Base-by-base conservation (phyloP, 92 coral and sea anemone genomes). In the Blastomussa wellsi region DNA sequence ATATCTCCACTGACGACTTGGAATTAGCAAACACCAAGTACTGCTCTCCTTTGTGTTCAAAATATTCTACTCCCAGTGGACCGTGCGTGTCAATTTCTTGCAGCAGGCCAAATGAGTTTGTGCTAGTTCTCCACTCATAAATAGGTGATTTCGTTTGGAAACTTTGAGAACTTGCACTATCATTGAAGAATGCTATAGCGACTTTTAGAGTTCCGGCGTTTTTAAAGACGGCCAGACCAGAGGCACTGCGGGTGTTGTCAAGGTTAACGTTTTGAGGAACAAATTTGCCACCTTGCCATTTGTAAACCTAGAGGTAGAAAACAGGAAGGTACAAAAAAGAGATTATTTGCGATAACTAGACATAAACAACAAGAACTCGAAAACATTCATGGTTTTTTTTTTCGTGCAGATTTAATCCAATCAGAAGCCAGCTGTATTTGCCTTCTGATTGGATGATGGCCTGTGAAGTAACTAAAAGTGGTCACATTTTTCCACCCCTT, bases 1-100 rank as follows among this genome's bases (percentile, higher is more conserved):
- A 90, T 13, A 96, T 78, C 14, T 86, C 83, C 36, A 91, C 89
- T 3, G 86, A 76, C 1, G 94, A 85, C 42, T 84, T 89, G 42
- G 97, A 86, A 86, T 97, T 97, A 0, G 93, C 95, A 76, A 95
- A 94, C 85, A 97, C 89, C 75, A 97, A 86, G 39, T 85, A 95
- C 53, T 93, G 95, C 28, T 88, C 81, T 13, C 94, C 97, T 74
- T 80, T 79, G 24, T 87, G 79, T 78, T 77, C 66, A 78, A 97
- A 97, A 88, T 94, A 81, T 76, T 97, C 95, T 31, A 97, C 98
- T 44, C 95, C 99, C 31, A 89, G 70, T 42, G 99, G 93, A 11
- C 98, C 99, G 31, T 80, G 76, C 28, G 99, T 97, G 59, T 90
- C 76, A 37, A 97, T 89, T 74, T 97, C 99, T 51, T 90, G 92